A percentile compares a stretch with the other conserved stretches of the same genome.
These are phyloP conservation scores for Opisthograptis luteolata DNA, from an alignment of 2,888 invertebrate genomes.

Conservation along the genomic window DNA sequence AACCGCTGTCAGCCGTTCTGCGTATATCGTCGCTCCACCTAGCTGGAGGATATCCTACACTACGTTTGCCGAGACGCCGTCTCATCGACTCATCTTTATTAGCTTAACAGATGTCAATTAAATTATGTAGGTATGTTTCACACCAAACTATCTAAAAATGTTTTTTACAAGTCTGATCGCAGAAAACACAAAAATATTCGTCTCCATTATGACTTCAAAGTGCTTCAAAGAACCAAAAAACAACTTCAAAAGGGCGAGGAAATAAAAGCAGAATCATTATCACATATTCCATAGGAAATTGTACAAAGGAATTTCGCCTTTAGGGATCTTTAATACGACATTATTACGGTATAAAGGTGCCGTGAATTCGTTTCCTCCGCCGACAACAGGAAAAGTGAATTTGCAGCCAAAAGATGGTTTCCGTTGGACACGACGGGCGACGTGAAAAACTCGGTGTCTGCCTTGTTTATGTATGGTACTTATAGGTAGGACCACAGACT, in stretches of 20 bases:
- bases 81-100: no score
- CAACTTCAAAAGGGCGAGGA: conserved; percentile 17
- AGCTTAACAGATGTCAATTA: neutral
- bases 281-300: conserved; percentile 30
- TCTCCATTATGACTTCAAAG: conserved; percentile 21
- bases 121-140: neutral
- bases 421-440: conserved; percentile 32
- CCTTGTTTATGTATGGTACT: conserved; percentile 11
- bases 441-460: conserved; percentile 25
- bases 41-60: no score
- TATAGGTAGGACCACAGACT: conserved; percentile 1
- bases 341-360: conserved; percentile 56
- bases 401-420: conserved; percentile 53
- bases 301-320: conserved; percentile 46
- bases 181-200: conserved; percentile 9
- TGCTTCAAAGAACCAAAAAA: conserved; percentile 13
- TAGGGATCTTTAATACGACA: conserved; percentile 53
- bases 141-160: neutral
- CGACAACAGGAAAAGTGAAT: conserved; percentile 67
- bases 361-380: conserved; percentile 54
- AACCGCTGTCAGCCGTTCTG: no score
- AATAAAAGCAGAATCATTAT: conserved; percentile 30
- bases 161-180: neutral
- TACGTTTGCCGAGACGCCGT: no score
- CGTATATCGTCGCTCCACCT: no score